Evolutionary conservation across 2,113 vertebrate species (phyloP).

Genomic region (Butastur rufipennis): DNA sequence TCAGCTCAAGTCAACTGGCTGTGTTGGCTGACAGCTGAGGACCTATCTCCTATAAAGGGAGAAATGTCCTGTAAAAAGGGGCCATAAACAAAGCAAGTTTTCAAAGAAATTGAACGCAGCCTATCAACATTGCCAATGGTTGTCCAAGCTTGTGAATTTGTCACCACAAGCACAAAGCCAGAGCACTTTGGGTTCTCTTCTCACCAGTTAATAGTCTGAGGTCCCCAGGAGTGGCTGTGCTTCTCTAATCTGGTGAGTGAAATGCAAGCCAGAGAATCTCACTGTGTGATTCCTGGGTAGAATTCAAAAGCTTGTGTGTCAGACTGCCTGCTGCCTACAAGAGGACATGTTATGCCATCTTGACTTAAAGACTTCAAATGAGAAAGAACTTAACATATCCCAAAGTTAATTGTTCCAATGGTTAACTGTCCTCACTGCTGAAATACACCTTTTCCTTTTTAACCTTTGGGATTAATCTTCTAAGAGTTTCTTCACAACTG

Average conservation of each 20-base stretch:
- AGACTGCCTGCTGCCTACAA: neutral
- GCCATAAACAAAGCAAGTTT: neutral
- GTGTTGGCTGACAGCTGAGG: neutral
- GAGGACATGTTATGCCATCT: neutral
- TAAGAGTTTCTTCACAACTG: neutral
- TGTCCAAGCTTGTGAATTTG: neutral
- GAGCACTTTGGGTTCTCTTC: neutral
- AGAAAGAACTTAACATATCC: neutral
- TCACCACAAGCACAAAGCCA: neutral
- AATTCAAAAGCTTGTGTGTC: neutral
- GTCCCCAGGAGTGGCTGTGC: neutral
- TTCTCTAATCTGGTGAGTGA: neutral
- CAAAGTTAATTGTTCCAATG: neutral
- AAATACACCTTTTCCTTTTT: neutral
- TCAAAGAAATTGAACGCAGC: neutral
- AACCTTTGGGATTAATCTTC: neutral
- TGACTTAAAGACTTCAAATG: neutral
- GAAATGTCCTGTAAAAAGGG: neutral
- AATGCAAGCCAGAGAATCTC: neutral
- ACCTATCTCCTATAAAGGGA: neutral
- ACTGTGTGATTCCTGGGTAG: neutral
- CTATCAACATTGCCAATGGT: neutral
- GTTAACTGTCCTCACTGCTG: neutral
- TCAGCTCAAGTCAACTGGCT: neutral
- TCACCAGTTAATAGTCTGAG: neutral